These are phyloP conservation scores for Acrobeloides nanus DNA, from an alignment of 2,888 invertebrate genomes.

Conservation along the genomic window DNA sequence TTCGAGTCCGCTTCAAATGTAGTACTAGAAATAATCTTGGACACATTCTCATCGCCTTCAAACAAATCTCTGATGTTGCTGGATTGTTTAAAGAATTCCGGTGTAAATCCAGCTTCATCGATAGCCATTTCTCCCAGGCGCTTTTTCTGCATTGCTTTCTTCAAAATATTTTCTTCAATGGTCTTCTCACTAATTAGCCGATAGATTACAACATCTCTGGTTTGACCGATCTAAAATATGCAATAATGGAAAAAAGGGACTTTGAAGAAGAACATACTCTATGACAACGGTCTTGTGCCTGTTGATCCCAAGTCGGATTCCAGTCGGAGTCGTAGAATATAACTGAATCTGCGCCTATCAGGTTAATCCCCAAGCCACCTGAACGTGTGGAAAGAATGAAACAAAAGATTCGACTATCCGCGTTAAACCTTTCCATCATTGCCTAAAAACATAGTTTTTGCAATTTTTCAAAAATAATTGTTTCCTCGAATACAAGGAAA, in stretches of 20 bases:
- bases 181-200: constrained; percentile 90
- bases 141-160: constrained; percentile 95
- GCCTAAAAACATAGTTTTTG: constrained; percentile 57
- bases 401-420: constrained; percentile 84
- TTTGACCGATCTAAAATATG: constrained; percentile 80
- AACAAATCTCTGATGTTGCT: constrained; percentile 50
- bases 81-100: constrained; percentile 75
- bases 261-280: constrained; percentile 22
- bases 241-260: neutral
- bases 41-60: constrained; percentile 31
- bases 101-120: constrained; percentile 96
- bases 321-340: constrained; percentile 87
- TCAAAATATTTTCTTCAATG: constrained; percentile 96
- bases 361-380: constrained; percentile 96
- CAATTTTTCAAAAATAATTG: neutral
- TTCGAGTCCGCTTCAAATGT: constrained; percentile 27
- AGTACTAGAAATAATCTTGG: constrained; percentile 18
- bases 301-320: constrained; percentile 84
- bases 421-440: constrained; percentile 93
- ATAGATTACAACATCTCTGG: constrained; percentile 95
- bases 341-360: constrained; percentile 97
- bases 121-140: constrained; percentile 91
- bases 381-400: constrained; percentile 95
- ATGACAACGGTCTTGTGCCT: constrained; percentile 76
- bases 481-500: too few relatives aligned